Evolutionary conservation across 2,797 vertebrate species (phyloP), one percentile per base, ranked within the genome.

Genomic region (Molossus molossus): DNA sequence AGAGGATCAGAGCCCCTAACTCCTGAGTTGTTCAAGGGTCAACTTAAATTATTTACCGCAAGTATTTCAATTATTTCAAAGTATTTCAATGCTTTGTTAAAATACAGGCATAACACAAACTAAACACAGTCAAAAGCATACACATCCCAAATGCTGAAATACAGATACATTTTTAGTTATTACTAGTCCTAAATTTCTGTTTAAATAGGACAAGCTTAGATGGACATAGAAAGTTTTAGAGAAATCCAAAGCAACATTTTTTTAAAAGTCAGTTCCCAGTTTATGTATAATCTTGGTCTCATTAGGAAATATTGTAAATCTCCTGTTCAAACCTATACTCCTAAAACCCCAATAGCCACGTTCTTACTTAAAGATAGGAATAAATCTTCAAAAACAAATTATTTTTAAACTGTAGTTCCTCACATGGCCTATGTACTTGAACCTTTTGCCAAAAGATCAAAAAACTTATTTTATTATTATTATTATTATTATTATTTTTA

Each of bases 131-230:
- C 13, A 69, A 80, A 95, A 91, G 84, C 20, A 86, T 8, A 76
- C 3, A 72, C 3, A 75, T 53, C 27, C 15, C 65, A 86, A 91
- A 75, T 17, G 13, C 0, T 45, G 92, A 79, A 94, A 70, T 40
- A 77, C 0, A 89, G 45, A 20, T 18, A 57, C 20, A n/a, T 27
- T 23, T 91, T 81, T 69, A 87, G 23, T 45, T 77, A 91, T 14
- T 77, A 85, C 86, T 50, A 57, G 11, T 73, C 20, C n/a, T 48
- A 92, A 95, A 82, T 79, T 92, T 86, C 67, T 91, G 55, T 86
- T 92, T 90, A 76, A 86, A 69, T 18, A 80, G 23, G 29, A 88
- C 64, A 84, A 83, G 5, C 33, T 86, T 89, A 53, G 62, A 25
- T 75, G 40, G 37, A 17, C 73, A 90, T 1, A 83, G 14, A 95